A percentile compares a stretch with the other conserved stretches of the same genome.
phyloP scores from a whole-genome alignment of 1,140 invertebrate genomes.

The Agrilus planipennis region DNA sequence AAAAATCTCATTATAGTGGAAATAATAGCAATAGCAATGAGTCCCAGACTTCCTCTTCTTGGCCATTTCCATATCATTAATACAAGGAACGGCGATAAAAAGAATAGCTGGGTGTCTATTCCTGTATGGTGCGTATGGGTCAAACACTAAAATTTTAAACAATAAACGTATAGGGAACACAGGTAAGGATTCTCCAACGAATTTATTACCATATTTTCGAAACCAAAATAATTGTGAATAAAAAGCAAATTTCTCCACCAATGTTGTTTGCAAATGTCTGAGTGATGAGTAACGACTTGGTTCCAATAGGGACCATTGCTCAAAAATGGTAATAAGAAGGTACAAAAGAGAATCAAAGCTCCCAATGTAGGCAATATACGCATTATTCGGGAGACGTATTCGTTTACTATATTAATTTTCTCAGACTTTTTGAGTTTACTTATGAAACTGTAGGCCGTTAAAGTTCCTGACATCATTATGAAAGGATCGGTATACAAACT shows the following conservation, averaged over 20 bases:
- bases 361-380: conserved; percentile 44
- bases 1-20: conserved; percentile 54
- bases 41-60: conserved; percentile 39
- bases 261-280: conserved; percentile 43
- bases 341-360: conserved; percentile 49
- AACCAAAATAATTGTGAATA: conserved; percentile 50
- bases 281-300: conserved; percentile 46
- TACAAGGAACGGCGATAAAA: conserved; percentile 53
- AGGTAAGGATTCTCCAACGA: not conserved
- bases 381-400: conserved; percentile 48
- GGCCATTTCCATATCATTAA: conserved; percentile 53
- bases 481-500: conserved; percentile 68
- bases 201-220: conserved; percentile 44
- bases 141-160: conserved; percentile 42
- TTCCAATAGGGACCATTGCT: conserved; percentile 50
- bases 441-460: conserved; percentile 53
- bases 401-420: conserved; percentile 43
- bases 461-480: conserved; percentile 59
- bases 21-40: conserved; percentile 38
- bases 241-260: conserved; percentile 51
- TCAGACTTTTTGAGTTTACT: conserved; percentile 44
- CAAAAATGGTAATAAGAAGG: conserved; percentile 46
- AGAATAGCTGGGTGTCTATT: conserved; percentile 71
- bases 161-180: not conserved
- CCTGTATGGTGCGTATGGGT: conserved; percentile 60